A percentile compares a stretch with the other conserved stretches of the same genome.
Conservation (phyloP, 2,113 vertebrate species). For the Nesospiza acunhae region DNA sequence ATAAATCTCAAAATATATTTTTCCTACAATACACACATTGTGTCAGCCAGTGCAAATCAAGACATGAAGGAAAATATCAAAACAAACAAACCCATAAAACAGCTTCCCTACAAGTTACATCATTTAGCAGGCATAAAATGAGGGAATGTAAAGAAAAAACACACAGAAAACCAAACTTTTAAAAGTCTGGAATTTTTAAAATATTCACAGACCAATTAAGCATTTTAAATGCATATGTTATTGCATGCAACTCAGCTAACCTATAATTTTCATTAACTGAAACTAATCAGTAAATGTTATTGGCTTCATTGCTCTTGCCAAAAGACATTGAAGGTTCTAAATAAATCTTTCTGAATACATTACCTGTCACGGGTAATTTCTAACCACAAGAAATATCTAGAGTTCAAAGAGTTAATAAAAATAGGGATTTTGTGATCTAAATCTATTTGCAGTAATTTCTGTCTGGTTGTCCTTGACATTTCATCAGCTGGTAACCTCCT, state of each 20-base stretch:
- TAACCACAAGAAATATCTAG: conserved; percentile 31
- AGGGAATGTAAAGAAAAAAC: not conserved
- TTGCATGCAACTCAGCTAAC: not conserved
- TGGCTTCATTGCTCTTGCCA: not conserved
- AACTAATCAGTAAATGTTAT: not conserved
- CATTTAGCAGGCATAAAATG: not conserved
- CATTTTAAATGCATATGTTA: not conserved
- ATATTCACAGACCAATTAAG: not conserved
- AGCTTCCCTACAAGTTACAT: not conserved
- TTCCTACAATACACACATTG: not conserved
- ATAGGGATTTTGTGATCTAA: conserved; percentile 48
- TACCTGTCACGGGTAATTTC: conserved; percentile 18
- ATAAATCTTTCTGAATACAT: conserved; percentile 21
- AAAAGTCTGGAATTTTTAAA: not conserved
- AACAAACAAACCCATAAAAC: not conserved
- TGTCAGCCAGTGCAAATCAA: not conserved
- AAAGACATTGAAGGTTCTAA: not conserved
- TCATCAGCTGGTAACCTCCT: conserved; percentile 52
- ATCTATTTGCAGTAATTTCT: conserved; percentile 61
- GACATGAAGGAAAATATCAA: not conserved
- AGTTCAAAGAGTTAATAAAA: conserved; percentile 64
- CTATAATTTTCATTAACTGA: not conserved
- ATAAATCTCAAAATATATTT: not conserved
- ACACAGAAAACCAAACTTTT: not conserved
- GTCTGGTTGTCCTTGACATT: conserved; percentile 54